Base-by-base conservation (phyloP, 2,113 vertebrate species). In the Cottus gobio region DNA sequence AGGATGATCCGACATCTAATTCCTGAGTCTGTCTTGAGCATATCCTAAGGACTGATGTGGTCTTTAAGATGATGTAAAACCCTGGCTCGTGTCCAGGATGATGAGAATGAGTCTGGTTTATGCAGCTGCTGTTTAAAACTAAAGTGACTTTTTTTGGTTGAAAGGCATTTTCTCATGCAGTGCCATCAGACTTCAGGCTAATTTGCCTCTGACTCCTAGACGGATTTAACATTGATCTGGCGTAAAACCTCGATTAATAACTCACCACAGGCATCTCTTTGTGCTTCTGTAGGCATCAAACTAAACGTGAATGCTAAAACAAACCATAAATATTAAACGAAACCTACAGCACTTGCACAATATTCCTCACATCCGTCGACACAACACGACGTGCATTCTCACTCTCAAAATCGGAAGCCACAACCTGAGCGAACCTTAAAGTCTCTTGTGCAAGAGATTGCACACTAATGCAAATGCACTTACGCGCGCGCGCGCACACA, bases 211-310 rank as follows among this genome's bases (percentile, higher is more conserved):
- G 63, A 76, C 67, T 82, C 67, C 64, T 85, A 0, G 20, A 50
- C 80, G 37, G 22, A 74, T 63, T 83, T 80, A 48, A 57, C 75
- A 89, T 87, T 80, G 89, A 92, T 88, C 80, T 71, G 34, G 18
- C 48, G 71, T 69, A 44, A 81, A 80, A 65, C 56, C 68, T 85
- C 62, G 65, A 85, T 91, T 87, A 89, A 81, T 88, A 80, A 89
- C 57, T 79, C 77, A 67, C 75, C 54, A 79, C 5, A 46, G 68
- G 83, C 50, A 36, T 77, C 44, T 71, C 16, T 13, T 60, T 7
- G 26, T 54, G 52, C 71, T 65, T 81, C 57, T 52, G 52, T 20
- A n/a, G 22, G 22, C 56, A 66, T 66, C 4, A 77, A 83, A 65
- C 62, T 64, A 46, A 75, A 77, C 70, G 84, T 28, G 39, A n/a